Evolutionary conservation across 2,113 vertebrate species (phyloP), one percentile per base, ranked within the genome.

Genomic region (Podiceps cristatus): DNA sequence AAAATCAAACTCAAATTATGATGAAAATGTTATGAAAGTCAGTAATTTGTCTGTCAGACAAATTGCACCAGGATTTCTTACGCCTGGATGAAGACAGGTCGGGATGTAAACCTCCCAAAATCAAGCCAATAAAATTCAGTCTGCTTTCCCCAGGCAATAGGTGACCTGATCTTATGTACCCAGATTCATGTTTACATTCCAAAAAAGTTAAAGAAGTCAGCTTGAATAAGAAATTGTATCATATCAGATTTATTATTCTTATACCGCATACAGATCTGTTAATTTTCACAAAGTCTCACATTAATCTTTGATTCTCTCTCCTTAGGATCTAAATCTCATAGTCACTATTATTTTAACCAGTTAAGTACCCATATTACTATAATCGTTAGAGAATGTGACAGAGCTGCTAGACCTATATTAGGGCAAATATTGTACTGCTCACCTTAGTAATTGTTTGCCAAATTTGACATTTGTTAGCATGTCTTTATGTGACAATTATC

Each of bases 21-120:
- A 97, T 96, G 93, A 97, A 98, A 98, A 97, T 86, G 22, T 93
- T 95, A 92, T 79, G 71, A 96, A 96, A 97, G 78, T 89, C 93
- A 86, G 52, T 95, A 96, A 92, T 68, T 85, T 78, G 13, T 77
- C 82, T 63, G 67, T 64, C 71, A 92, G 74, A 92, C 68, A 95
- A 96, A 95, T 90, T 86, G 85, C 71, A 92, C 15, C 20, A 55
- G 69, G 60, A 90, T 86, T 90, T 92, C 91, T 87, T 90, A 67
- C 16, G 47, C 91, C 49, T 76, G 33, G 71, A 86, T 94, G 92
- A 96, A 84, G 66, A 94, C 12, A 74, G 63, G 75, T 88, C 4
- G 5, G 42, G 7, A 93, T 74, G 45, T 75, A 68, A 88, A 89
- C 73, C 68, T 94, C 81, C 63, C 33, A 76, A 95, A 97, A 97